These are phyloP conservation scores for Amphiprion ocellaris DNA, from an alignment of 2,113 vertebrate species.

Conservation along the genomic window DNA sequence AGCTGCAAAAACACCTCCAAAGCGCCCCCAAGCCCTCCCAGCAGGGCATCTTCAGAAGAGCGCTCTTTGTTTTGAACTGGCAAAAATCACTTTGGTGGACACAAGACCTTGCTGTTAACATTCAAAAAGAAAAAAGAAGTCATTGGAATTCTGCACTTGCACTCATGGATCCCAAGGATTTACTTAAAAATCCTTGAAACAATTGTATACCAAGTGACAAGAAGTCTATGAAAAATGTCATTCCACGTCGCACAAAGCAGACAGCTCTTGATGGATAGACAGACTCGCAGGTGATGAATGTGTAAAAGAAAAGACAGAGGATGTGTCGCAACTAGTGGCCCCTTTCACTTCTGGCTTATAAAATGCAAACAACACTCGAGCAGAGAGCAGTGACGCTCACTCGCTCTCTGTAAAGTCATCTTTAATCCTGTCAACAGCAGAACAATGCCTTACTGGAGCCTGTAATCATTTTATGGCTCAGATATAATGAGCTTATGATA, in stretches of 20 bases:
- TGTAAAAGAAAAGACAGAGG: constrained; percentile 48
- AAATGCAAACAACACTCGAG: constrained; percentile 67
- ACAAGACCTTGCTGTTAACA: no score
- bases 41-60: no score
- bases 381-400: constrained; percentile 24
- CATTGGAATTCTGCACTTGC: no score
- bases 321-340: constrained; percentile 54
- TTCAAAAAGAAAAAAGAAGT: no score
- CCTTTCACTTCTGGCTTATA: constrained; percentile 61
- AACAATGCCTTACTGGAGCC: constrained; percentile 77
- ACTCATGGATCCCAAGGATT: constrained; percentile 43
- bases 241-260: constrained; percentile 31
- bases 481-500: constrained; percentile 81
- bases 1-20: no score
- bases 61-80: no score
- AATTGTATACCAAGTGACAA: constrained; percentile 35
- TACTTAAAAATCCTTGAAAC: constrained; percentile 47
- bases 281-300: constrained; percentile 56
- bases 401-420: constrained; percentile 61
- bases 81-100: no score
- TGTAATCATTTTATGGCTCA: constrained; percentile 79
- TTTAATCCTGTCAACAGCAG: constrained; percentile 80
- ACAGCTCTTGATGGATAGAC: constrained; percentile 40
- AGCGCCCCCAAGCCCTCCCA: no score
- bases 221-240: constrained; percentile 21